Evolutionary conservation across 2,797 vertebrate genomes (phyloP), one percentile per base, ranked within the genome.

Genomic region (Microcaecilia unicolor): DNA sequence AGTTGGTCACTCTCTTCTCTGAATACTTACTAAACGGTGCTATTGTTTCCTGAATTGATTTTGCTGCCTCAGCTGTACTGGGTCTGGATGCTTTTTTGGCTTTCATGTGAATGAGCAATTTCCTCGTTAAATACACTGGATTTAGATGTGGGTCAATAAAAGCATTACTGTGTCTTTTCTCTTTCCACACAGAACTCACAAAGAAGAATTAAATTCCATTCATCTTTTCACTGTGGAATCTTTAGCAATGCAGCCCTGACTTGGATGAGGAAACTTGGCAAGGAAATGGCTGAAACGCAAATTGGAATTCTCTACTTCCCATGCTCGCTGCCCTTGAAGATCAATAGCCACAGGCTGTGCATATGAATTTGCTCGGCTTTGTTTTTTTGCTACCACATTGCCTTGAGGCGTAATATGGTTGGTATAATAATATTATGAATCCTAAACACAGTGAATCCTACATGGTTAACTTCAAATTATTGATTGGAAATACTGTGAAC

Each of bases 121-220:
- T 83, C 67, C 67, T 73, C 70, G 70, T 78, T 79, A 81, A 74
- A 75, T 67, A 82, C 74, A 80, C 64, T 76, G 70, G 64, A 74
- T 80, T 84, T 81, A 70, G 70, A 80, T 63, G 62, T 74, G 64
- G 56, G 72, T 82, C 80, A 80, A 78, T 83, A 79, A 74, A 79
- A 74, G 74, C 65, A 78, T 80, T 80, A 76, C 71, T 71, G 65
- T 77, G 67, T 74, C 48, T 54, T 69, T 83, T 80, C 61, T 78
- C 47, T 74, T 74, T 68, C 71, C 61, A 69, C 70, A 64, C 55
- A 70, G 56, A 72, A 48, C 52, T 80, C 67, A 81, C 69, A 80
- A 81, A 79, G 65, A 64, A 66, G 66, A 75, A 55, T 42, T 63
- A 71, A 78, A 80, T 78, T 80, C 72, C 65, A 68, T 80, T 80